These are phyloP conservation scores for Heterotilapia buettikoferi DNA, from an alignment of 2,113 vertebrate species.

Conservation along the genomic window DNA sequence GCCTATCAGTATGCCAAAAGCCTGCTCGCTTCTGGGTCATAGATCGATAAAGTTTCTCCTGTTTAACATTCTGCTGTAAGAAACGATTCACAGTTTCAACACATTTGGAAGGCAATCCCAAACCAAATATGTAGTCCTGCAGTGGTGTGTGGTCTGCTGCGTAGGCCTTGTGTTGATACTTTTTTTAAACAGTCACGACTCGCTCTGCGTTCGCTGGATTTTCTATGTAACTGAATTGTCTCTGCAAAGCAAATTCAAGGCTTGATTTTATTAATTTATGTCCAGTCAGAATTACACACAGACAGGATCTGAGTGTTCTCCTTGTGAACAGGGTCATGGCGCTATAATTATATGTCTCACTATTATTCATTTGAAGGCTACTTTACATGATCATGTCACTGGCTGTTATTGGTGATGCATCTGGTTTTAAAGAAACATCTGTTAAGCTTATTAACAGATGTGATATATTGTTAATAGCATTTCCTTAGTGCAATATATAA, in stretches of 20 bases:
- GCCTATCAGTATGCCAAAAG: not conserved
- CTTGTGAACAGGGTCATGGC: not conserved
- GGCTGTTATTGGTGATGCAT: not conserved
- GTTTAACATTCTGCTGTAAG: not conserved
- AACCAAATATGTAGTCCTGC: conserved; percentile 16
- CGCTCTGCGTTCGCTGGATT: not conserved
- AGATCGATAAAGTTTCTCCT: conserved; percentile 4
- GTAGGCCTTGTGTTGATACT: conserved; percentile 23
- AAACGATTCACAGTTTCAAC: not conserved
- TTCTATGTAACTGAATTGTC: not conserved
- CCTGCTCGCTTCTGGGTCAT: not conserved
- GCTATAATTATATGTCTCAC: not conserved
- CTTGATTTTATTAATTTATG: not conserved
- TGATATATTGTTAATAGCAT: not conserved
- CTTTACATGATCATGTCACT: not conserved
- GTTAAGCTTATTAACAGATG: not conserved
- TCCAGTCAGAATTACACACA: not conserved
- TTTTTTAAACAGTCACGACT: conserved; percentile 41
- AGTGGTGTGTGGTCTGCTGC: conserved; percentile 22
- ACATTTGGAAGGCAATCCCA: conserved; percentile 14
- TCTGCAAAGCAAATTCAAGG: not conserved
- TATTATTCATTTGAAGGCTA: not conserved
- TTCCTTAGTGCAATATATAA: not conserved
- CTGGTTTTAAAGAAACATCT: conserved; percentile 11
- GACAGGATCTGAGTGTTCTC: not conserved